Conservation (phyloP, 1,140 invertebrate genomes). For the Bombus ignitus region DNA sequence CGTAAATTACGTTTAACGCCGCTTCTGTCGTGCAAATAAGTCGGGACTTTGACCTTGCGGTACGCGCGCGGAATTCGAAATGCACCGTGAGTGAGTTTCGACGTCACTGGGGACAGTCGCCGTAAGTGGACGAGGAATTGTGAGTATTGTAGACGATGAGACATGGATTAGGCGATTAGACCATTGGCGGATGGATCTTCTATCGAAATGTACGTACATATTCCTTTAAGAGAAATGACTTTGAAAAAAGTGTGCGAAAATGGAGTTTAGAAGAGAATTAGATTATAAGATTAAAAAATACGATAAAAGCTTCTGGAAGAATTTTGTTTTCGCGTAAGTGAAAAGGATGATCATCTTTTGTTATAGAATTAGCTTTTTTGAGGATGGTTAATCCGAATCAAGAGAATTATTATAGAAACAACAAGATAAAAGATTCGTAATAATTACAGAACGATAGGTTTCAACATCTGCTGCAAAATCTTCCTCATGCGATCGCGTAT, state of each 20-base stretch:
- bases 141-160: not conserved
- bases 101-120: constrained; percentile 31
- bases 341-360: too few relatives aligned
- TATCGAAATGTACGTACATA: too few relatives aligned
- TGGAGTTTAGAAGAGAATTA: too few relatives aligned
- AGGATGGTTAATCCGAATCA: too few relatives aligned
- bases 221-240: too few relatives aligned
- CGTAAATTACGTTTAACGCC: constrained; percentile 54
- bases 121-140: not conserved
- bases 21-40: constrained; percentile 63
- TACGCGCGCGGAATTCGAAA: constrained; percentile 60
- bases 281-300: too few relatives aligned
- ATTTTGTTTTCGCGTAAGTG: not conserved
- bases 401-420: too few relatives aligned
- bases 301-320: not conserved
- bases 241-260: too few relatives aligned
- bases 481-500: not conserved
- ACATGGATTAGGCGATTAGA: not conserved
- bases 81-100: constrained; percentile 19
- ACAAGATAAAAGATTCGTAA: not conserved
- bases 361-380: too few relatives aligned
- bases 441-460: not conserved
- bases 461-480: not conserved
- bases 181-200: too few relatives aligned
- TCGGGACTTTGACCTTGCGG: constrained; percentile 27